Base-by-base conservation (phyloP, 2,113 vertebrate species). In the Bostrychus sinensis region DNA sequence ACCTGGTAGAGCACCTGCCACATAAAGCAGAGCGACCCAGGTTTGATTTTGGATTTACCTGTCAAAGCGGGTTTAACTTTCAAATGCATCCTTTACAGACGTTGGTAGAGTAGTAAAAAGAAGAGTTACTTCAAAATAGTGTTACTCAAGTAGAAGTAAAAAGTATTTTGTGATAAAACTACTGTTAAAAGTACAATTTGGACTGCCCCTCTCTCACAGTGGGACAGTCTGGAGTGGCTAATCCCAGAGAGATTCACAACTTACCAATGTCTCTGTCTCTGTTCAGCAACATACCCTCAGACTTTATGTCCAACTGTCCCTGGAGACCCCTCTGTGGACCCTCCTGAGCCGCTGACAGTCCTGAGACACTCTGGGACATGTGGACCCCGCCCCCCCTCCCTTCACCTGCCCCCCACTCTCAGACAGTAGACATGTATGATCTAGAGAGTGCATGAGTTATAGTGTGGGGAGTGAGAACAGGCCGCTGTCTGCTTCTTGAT, bases 241-340 rank as follows among this genome's bases (percentile, higher is more conserved):
- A 48, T 48, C 45, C 45, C 45, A 23, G 4, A 48, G 22, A 48
- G 45, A 48, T 48, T 48, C 22, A 48, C 45, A 48, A 12, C 20
- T 48, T 48, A 48, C 45, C 1, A n/a, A n/a, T n/a, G n/a, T n/a
- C n/a, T n/a, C n/a, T n/a, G n/a, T n/a, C n/a, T 22, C 20, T 20
- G 41, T n/a, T 43, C 41, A 43, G 9, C 8, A n/a, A 43, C 41
- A n/a, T 43, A n/a, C 17, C 14, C 17, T 8, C 22, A 48, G 22
- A 48, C 20, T 48, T 48, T 22, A 23, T 48, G 20, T 22, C 45
- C 45, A 48, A 23, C 45, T 48, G 45, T 48, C 45, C 9, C 12
- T 11, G 20, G 43, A 22, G 22, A 12, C 10, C 0, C 43, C 3
- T 22, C 45, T 48, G 20, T 23, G 1, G 45, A 25, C 45, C 45